phyloP scores from a whole-genome alignment of 2,888 invertebrate genomes.

The Caenorhabditis plicata region DNA sequence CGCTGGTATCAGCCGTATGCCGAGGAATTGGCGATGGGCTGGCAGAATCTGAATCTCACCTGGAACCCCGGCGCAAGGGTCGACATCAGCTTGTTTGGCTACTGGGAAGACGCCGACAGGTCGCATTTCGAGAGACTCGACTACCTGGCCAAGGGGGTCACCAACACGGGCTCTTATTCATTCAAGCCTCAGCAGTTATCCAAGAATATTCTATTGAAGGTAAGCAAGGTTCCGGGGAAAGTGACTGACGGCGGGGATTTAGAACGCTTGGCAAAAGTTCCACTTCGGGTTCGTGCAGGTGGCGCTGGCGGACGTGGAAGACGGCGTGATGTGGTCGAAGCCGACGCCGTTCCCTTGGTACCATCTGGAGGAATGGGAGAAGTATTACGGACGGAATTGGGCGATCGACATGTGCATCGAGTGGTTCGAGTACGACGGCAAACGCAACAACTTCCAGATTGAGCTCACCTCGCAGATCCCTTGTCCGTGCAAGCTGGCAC shows the following conservation, averaged over 20 bases:
- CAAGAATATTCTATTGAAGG: slow-evolving; percentile 35
- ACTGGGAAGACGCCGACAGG: slow-evolving; percentile 61
- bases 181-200: slow-evolving; percentile 46
- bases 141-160: slow-evolving; percentile 43
- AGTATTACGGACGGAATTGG: slow-evolving; percentile 80
- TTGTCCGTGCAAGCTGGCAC: slow-evolving; percentile 88
- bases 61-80: slow-evolving; percentile 57
- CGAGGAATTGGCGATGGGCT: slow-evolving; percentile 41
- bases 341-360: slow-evolving; percentile 89
- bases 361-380: slow-evolving; percentile 79
- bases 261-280: slow-evolving; percentile 52
- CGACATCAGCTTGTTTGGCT: slow-evolving; percentile 60
- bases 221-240: no score
- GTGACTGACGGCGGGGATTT: no score
- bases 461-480: slow-evolving; percentile 56
- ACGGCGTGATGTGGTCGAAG: slow-evolving; percentile 80
- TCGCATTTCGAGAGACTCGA: slow-evolving; percentile 49
- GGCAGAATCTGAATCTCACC: slow-evolving; percentile 58
- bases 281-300: slow-evolving; percentile 59
- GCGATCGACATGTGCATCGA: slow-evolving; percentile 81
- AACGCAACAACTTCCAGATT: slow-evolving; percentile 56
- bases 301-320: slow-evolving; percentile 42
- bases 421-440: slow-evolving; percentile 75
- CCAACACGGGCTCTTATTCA: slow-evolving; percentile 51
- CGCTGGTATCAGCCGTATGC: slow-evolving; percentile 49